Evolutionary conservation across 1,140 invertebrate species (phyloP), one percentile per base, ranked within the genome.

Genomic region (Meteorus sp.): DNA sequence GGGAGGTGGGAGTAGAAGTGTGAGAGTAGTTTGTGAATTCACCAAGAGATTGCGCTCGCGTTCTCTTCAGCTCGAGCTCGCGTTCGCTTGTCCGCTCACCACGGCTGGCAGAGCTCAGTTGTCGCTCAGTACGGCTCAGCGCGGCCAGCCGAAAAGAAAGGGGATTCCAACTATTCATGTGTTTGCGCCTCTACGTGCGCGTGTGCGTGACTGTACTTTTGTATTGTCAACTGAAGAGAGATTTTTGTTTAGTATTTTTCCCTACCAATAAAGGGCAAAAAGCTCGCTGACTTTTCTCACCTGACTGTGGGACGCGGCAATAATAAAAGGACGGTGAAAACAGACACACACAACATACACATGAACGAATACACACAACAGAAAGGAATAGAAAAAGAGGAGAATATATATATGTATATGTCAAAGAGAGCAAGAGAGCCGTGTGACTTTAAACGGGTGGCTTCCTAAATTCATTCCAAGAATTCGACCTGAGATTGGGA

Each of bases 121-220:
- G 76, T 73, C 78, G 76, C 70, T 79, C 77, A 79, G 76, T 77
- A 74, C 69, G 76, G 75, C 77, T 77, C 73, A 75, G 77, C 75
- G 75, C 76, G 74, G 76, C 74, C 71, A 76, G 64, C 73, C 45
- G 70, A 74, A 71, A 75, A 73, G 66, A 71, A 75, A 76, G 75
- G 66, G 73, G 69, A 63, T 72, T 64, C 33, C 7, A n/a, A n/a
- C n/a, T n/a, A 33, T 13, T 47, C 47, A 25, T 31, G 37, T 48
- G n/a, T 59, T 35, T 53, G 47, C 37, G 7, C n/a, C 47, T 43
- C 20, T 50, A 25, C 20, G 9, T 53, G 17, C 58, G 54, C 50
- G 58, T 60, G 58, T 63, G 58, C 50, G 55, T 51, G 53, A 27
- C 52, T 44, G n/a, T n/a, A n/a, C 15, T 19, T 25, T 43, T 43